Evolutionary conservation across 1,140 invertebrate genomes (phyloP).

Genomic region (Tetramorium alpestre): DNA sequence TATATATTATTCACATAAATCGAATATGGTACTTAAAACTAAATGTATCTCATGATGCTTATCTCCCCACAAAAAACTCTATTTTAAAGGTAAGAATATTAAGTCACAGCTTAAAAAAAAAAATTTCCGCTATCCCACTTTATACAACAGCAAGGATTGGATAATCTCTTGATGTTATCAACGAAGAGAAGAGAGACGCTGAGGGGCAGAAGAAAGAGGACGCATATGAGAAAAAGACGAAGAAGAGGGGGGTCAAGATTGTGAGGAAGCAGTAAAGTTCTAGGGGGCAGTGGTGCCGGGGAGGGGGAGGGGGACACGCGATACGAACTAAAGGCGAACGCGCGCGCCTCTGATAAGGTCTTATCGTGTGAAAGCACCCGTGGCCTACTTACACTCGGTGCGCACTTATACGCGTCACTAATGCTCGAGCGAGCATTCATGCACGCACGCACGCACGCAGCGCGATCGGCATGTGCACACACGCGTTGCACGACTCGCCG

Average conservation of each 20-base stretch:
- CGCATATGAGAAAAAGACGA: constrained; percentile 16
- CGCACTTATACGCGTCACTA: constrained; percentile 69
- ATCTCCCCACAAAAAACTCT: constrained; percentile 3
- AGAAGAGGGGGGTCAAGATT: constrained; percentile 13
- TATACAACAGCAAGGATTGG: background rate
- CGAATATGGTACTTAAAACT: background rate
- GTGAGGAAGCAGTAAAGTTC: constrained; percentile 8
- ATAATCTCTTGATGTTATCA: constrained; percentile 29
- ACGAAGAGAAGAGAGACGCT: background rate
- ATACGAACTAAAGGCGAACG: constrained; percentile 65
- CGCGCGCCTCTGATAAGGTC: constrained; percentile 82
- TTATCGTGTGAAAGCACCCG: constrained; percentile 85
- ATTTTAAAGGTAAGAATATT: background rate
- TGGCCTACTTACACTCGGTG: constrained; percentile 81
- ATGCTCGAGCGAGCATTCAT: constrained; percentile 54
- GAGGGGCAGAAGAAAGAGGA: constrained; percentile 15
- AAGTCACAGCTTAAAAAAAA: background rate
- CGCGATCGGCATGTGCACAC: constrained; percentile 23
- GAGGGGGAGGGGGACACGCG: constrained; percentile 18
- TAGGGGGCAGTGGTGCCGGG: background rate
- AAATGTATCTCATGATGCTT: background rate
- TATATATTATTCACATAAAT: background rate
- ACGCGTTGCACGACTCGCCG: constrained; percentile 26
- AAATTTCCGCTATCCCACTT: background rate
- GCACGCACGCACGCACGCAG: constrained; percentile 46